Evolutionary conservation across 2,797 vertebrate species (phyloP).

Genomic region (Crax fasciolata): DNA sequence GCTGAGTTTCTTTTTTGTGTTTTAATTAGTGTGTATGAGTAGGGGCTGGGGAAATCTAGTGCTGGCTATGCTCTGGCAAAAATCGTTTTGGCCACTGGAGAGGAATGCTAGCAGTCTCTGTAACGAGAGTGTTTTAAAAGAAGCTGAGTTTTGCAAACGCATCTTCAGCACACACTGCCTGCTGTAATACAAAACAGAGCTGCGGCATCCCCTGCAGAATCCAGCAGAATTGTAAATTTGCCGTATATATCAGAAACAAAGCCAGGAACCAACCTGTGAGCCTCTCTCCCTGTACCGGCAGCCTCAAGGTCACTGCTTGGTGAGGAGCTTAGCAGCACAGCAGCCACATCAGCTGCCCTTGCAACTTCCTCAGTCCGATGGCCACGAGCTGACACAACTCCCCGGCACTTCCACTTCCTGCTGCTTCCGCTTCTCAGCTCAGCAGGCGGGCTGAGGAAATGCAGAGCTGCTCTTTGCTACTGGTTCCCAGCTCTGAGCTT

Average conservation of each 20-base stretch:
- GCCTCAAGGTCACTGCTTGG: neutral
- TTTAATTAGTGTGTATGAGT: neutral
- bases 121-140: neutral
- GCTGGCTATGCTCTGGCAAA: neutral
- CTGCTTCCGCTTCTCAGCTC: neutral
- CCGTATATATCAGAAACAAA: neutral
- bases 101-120: neutral
- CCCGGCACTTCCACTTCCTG: neutral
- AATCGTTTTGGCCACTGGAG: neutral
- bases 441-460: neutral
- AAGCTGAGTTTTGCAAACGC: neutral
- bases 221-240: neutral
- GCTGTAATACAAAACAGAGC: neutral
- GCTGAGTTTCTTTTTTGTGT: neutral
- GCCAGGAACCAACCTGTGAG: neutral
- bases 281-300: neutral
- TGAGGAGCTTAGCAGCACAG: neutral
- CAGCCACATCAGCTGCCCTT: rapidly evolving
- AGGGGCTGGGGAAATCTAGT: neutral
- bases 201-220: rapidly evolving
- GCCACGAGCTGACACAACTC: neutral
- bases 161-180: neutral
- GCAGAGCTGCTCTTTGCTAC: neutral
- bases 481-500: neutral
- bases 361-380: rapidly evolving